phyloP scores from a whole-genome alignment of 2,888 invertebrate genomes.

The Sesia apiformis region DNA sequence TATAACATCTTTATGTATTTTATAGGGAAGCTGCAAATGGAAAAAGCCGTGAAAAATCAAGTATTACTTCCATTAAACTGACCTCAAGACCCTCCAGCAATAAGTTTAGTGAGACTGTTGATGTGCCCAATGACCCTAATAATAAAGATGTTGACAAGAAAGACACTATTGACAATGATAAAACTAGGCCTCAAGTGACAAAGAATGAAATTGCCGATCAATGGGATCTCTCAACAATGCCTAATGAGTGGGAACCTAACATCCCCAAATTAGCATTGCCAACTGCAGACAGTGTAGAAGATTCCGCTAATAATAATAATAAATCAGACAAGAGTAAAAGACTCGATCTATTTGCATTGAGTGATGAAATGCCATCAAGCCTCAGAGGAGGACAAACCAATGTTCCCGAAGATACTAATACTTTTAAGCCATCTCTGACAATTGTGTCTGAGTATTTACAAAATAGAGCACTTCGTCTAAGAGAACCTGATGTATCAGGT shows the following conservation, averaged over 20 bases:
- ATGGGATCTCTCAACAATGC: conserved; percentile 40
- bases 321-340: conserved; percentile 38
- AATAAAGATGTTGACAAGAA: conserved; percentile 12
- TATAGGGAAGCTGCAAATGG: conserved; percentile 58
- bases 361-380: conserved; percentile 61
- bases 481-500: conserved; percentile 28
- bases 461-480: conserved; percentile 44
- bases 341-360: conserved; percentile 54
- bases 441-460: conserved; percentile 58
- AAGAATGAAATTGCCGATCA: conserved; percentile 56
- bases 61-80: conserved; percentile 26
- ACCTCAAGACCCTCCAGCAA: conserved; percentile 19
- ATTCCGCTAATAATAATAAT: conserved; percentile 21
- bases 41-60: conserved; percentile 51
- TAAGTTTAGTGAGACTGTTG: conserved; percentile 14
- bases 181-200: conserved; percentile 15
- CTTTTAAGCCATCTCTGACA: conserved; percentile 40
- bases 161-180: conserved; percentile 5
- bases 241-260: conserved; percentile 41
- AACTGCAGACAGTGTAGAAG: conserved; percentile 35
- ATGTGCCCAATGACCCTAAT: background rate
- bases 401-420: conserved; percentile 19
- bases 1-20: conserved; percentile 1
- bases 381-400: conserved; percentile 35
- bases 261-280: conserved; percentile 39